phyloP scores from a whole-genome alignment of 2,888 invertebrate species.

The Ernsta delagoae region DNA sequence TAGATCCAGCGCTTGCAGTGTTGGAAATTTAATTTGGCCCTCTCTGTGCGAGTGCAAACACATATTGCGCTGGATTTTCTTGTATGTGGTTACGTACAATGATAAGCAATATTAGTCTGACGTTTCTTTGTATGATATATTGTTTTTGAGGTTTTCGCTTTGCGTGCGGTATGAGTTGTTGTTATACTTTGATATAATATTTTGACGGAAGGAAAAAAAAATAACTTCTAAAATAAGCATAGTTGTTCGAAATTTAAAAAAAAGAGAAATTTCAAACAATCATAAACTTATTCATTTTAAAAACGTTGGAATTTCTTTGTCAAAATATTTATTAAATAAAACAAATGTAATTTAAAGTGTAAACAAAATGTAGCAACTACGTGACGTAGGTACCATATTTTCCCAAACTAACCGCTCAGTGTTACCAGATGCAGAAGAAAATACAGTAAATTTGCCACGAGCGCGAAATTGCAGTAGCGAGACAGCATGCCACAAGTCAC shows the following conservation, averaged over 20 bases:
- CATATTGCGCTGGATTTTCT: constrained; percentile 23
- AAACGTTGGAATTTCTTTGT: too few relatives aligned
- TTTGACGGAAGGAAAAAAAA: too few relatives aligned
- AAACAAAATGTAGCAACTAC: background rate
- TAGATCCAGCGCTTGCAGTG: constrained; percentile 37
- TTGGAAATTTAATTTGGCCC: constrained; percentile 36
- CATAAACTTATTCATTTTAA: too few relatives aligned
- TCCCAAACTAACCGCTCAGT: background rate
- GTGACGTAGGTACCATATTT: background rate
- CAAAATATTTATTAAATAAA: too few relatives aligned
- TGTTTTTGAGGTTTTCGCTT: too few relatives aligned
- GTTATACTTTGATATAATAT: too few relatives aligned
- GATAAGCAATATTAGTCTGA: constrained; percentile 2
- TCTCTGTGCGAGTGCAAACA: constrained; percentile 30
- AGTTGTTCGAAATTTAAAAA: too few relatives aligned
- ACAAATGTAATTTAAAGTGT: background rate
- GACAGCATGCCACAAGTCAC: background rate
- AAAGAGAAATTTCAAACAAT: too few relatives aligned
- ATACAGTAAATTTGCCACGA: constrained; percentile 8
- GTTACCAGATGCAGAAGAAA: background rate
- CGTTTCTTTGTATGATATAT: background rate
- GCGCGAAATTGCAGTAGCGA: background rate
- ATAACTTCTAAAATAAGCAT: too few relatives aligned
- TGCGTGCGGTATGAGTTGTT: too few relatives aligned
- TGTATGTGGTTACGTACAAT: constrained; percentile 7